Base-by-base conservation (phyloP, 2,797 vertebrate genomes). In the Argya squamiceps region DNA sequence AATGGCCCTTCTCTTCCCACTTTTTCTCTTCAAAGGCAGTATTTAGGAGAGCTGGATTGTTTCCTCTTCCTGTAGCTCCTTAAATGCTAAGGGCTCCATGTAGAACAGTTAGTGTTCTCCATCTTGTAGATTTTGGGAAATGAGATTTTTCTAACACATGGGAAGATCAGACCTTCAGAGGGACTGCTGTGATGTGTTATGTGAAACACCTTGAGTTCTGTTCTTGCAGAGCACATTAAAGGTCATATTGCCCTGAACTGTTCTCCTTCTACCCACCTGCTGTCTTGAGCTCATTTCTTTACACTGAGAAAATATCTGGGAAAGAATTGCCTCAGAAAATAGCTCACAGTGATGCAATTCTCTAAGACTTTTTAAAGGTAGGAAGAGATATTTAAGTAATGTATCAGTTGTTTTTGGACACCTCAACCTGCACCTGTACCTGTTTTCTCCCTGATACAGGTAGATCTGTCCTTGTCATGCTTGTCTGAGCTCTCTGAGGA, bases 261-360 rank as follows among this genome's bases (percentile, higher is more conserved):
- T 81, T 94, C 26, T 89, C 41, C n/a, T 92, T 63, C 39, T 62
- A 70, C 29, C 68, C 50, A 70, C 83, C 85, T 89, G 80, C 89
- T 96, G 91, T 78, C 67, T 84, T 84, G 62, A 86, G 69, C 47
- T 84, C 50, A 53, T 86, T 92, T 95, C 36, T 56, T 90, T 84
- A 82, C 34, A 4, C 18, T 75, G 55, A 58, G 68, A 90, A 85
- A 85, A 64, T 75, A 50, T n/a, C 60, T 84, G 67, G 47, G 36
- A 67, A 92, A 92, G 39, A 88, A 71, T 12, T 52, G n/a, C 29
- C 22, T 78, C 62, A 49, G 86, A 84, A 94, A 89, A 68, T 53
- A 77, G 49, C 63, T 88, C 30, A 59, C 11, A 37, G 47, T 69
- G 85, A 56, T 27, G 34, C 19, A 76, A 20, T 82, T 58, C 62